Evolutionary conservation across 2,113 vertebrate species (phyloP).

Genomic region (Hyaena hyaena): DNA sequence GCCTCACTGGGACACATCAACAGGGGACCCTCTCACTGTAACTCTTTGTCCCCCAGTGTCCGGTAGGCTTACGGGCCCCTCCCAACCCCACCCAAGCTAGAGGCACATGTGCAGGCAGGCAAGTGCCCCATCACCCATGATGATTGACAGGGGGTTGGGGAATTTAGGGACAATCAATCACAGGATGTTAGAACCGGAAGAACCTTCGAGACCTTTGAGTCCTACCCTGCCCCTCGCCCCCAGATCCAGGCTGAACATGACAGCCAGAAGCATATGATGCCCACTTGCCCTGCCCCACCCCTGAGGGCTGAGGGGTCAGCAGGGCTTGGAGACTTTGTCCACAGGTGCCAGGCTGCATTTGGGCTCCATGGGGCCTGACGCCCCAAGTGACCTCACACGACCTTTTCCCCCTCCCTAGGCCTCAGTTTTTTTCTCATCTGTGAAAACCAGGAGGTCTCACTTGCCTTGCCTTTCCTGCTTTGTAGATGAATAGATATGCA

Average conservation of each 20-base stretch:
- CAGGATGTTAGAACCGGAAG: constrained; percentile 58
- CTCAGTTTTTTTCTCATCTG: constrained; percentile 17
- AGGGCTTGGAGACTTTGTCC: neutral
- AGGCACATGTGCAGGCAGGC: constrained; percentile 18
- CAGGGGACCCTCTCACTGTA: accelerated
- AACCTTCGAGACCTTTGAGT: constrained; percentile 77
- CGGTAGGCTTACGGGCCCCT: neutral
- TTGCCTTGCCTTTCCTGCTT: neutral
- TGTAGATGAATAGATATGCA: neutral
- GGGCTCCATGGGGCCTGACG: neutral
- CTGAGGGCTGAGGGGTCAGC: neutral
- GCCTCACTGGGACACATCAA: neutral
- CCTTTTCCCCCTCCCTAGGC: neutral
- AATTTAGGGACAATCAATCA: constrained; percentile 41
- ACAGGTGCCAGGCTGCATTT: neutral
- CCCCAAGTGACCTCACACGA: neutral
- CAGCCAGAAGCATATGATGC: neutral
- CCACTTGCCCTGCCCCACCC: neutral
- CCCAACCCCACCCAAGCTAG: neutral
- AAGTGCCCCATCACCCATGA: constrained; percentile 61
- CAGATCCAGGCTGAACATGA: neutral
- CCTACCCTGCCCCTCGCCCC: neutral
- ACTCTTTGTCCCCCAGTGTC: neutral
- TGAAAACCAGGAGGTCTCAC: neutral
- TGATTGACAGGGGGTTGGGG: constrained; percentile 36